Conservation (phyloP, 2,797 vertebrate genomes). For the Enteromius radiatus region DNA sequence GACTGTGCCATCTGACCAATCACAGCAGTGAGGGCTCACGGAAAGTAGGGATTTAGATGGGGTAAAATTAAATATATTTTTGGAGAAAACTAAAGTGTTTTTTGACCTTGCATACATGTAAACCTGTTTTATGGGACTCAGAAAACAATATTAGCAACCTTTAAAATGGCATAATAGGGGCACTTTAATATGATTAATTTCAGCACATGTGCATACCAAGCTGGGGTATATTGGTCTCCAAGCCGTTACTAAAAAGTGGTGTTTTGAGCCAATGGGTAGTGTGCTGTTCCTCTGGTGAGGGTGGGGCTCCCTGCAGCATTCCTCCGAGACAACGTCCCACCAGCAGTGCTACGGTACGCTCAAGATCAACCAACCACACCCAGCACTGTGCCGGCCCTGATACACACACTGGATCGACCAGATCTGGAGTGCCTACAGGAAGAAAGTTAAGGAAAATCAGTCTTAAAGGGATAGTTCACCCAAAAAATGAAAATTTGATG, state of each 20-base stretch:
- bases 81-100: no score
- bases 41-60: no score
- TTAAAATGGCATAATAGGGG: no score
- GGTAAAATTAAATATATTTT: no score
- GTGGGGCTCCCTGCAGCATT: slow-evolving; percentile 92
- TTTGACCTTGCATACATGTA: no score
- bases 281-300: slow-evolving; percentile 93
- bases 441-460: not conserved
- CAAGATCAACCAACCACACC: slow-evolving; percentile 98
- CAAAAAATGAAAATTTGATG: no score
- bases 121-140: no score
- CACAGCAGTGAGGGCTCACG: no score
- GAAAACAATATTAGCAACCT: no score
- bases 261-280: slow-evolving; percentile 95
- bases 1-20: no score
- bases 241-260: slow-evolving; percentile 91
- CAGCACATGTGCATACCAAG: slow-evolving; percentile 76
- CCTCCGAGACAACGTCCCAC: slow-evolving; percentile 95
- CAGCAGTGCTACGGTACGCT: slow-evolving; percentile 91
- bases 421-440: slow-evolving; percentile 85
- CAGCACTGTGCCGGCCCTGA: slow-evolving; percentile 86
- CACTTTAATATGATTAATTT: no score
- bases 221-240: slow-evolving; percentile 91
- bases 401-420: slow-evolving; percentile 84
- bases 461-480: no score